phyloP scores from a whole-genome alignment of 2,888 invertebrate species.

The Patella depressa region DNA sequence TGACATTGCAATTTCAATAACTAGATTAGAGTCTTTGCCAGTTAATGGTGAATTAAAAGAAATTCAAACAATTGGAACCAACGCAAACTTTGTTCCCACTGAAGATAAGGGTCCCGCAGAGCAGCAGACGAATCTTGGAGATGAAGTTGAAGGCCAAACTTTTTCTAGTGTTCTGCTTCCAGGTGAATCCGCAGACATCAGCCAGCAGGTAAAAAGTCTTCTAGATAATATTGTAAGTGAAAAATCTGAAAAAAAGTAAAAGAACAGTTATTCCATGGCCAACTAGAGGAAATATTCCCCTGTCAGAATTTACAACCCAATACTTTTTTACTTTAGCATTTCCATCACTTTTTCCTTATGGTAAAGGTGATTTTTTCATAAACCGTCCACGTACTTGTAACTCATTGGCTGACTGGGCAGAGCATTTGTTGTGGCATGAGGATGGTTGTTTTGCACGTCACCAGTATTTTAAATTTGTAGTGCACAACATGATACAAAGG shows the following conservation, averaged over 20 bases:
- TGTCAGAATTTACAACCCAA: constrained; percentile 29
- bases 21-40: constrained; percentile 23
- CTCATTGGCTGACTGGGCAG: constrained; percentile 16
- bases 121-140: background rate
- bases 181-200: constrained; percentile 14
- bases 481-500: constrained; percentile 41
- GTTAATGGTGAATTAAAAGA: constrained; percentile 23
- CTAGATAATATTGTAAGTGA: constrained; percentile 15
- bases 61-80: constrained; percentile 20
- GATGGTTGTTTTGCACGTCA: constrained; percentile 37
- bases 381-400: constrained; percentile 8
- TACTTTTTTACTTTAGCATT: constrained; percentile 29
- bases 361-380: constrained; percentile 24
- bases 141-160: background rate
- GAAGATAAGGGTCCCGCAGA: constrained; percentile 24
- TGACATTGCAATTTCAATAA: constrained; percentile 25
- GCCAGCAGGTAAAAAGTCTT: constrained; percentile 15
- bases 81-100: background rate
- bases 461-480: constrained; percentile 41
- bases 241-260: background rate
- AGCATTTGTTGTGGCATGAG: constrained; percentile 28
- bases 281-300: constrained; percentile 18
- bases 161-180: constrained; percentile 20
- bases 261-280: constrained; percentile 26
- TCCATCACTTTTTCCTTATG: constrained; percentile 30